Conservation (phyloP, 2,797 vertebrate genomes). For the Pantherophis vulpinus region DNA sequence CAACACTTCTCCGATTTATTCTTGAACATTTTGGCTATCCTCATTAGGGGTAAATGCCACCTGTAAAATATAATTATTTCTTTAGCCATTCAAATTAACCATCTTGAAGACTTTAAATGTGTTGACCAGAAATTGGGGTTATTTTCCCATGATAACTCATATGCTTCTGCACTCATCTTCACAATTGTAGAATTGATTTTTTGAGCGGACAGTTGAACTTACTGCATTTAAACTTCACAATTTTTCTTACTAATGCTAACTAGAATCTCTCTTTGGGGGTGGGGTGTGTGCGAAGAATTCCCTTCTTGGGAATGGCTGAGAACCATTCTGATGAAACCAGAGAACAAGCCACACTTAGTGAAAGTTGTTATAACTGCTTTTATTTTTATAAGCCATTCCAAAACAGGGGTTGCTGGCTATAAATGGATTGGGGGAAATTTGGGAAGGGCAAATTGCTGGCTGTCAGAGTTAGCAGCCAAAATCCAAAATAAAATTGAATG, state of each 20-base stretch:
- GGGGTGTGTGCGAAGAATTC: background rate
- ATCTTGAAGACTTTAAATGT: background rate
- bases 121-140: background rate
- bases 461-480: background rate
- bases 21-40: no score
- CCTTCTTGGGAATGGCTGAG: background rate
- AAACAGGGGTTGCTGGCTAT: background rate
- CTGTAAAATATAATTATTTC: background rate
- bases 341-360: background rate
- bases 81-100: background rate
- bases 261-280: background rate
- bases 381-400: background rate
- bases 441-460: background rate
- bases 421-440: background rate
- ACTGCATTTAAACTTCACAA: background rate
- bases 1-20: no score
- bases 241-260: background rate
- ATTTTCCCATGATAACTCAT: background rate
- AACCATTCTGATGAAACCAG: background rate
- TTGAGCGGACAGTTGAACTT: background rate
- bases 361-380: background rate
- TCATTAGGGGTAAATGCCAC: no score
- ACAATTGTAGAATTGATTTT: background rate
- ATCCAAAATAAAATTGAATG: no score
- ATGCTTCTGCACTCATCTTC: background rate